These are phyloP conservation scores for Drosophila silvestris DNA, from an alignment of 2,888 invertebrate genomes.

Conservation along the genomic window DNA sequence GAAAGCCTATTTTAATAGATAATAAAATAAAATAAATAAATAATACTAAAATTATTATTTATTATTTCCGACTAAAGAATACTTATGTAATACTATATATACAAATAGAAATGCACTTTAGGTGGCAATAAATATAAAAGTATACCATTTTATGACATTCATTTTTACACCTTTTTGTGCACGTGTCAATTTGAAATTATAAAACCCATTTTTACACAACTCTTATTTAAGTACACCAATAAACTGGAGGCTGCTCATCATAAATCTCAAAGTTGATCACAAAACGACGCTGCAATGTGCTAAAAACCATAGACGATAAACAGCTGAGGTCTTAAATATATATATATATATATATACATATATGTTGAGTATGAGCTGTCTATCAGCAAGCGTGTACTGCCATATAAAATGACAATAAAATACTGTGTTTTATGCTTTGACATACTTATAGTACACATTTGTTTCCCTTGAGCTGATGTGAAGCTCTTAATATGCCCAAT, in stretches of 20 bases:
- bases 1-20: background rate
- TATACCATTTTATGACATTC: background rate
- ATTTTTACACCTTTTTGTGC: background rate
- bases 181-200: conserved; percentile 21
- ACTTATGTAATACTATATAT: background rate
- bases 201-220: conserved; percentile 7
- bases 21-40: background rate
- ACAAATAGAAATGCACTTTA: background rate
- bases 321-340: too few relatives aligned
- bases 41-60: background rate
- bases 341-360: background rate
- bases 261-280: conserved; percentile 24
- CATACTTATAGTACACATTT: background rate
- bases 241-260: conserved; percentile 3
- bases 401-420: background rate
- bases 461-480: conserved; percentile 2
- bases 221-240: background rate
- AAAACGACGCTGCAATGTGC: background rate
- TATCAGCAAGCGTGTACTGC: background rate
- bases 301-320: background rate
- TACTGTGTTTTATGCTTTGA: conserved; percentile 9
- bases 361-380: background rate
- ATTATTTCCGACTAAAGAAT: background rate
- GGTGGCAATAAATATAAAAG: background rate
- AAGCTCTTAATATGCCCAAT: conserved; percentile 14